These are phyloP conservation scores for Fringilla coelebs DNA, from an alignment of 2,797 vertebrate species.

Conservation along the genomic window DNA sequence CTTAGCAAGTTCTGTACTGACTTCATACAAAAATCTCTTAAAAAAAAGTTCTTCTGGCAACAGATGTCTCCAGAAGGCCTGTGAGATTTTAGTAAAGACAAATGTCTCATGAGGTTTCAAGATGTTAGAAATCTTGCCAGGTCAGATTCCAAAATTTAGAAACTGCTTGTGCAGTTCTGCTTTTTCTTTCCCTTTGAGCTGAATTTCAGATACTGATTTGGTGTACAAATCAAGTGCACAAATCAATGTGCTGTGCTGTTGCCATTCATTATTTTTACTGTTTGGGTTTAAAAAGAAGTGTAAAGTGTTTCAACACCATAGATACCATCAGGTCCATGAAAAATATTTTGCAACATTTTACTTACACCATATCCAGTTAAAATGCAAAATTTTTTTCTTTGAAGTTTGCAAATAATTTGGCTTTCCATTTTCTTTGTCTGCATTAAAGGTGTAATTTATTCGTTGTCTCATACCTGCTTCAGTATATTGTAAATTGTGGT, in stretches of 20 bases:
- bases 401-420: neutral
- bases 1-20: neutral
- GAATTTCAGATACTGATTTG: neutral
- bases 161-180: neutral
- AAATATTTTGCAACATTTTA: neutral
- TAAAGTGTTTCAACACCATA: neutral
- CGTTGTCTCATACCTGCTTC: neutral
- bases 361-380: neutral
- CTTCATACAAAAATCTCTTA: neutral
- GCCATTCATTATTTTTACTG: neutral
- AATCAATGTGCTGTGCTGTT: neutral
- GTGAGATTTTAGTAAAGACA: conserved; percentile 4
- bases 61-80: neutral
- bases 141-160: neutral
- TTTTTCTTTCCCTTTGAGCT: neutral
- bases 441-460: neutral
- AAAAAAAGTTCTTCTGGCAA: neutral
- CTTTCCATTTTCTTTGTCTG: neutral
- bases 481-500: neutral
- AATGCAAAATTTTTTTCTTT: neutral
- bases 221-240: no score
- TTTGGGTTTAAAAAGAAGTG: neutral
- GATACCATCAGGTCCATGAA: neutral
- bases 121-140: neutral
- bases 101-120: neutral